Base-by-base conservation (phyloP, 2,113 vertebrate genomes). In the Rhynchopsitta pachyrhyncha region DNA sequence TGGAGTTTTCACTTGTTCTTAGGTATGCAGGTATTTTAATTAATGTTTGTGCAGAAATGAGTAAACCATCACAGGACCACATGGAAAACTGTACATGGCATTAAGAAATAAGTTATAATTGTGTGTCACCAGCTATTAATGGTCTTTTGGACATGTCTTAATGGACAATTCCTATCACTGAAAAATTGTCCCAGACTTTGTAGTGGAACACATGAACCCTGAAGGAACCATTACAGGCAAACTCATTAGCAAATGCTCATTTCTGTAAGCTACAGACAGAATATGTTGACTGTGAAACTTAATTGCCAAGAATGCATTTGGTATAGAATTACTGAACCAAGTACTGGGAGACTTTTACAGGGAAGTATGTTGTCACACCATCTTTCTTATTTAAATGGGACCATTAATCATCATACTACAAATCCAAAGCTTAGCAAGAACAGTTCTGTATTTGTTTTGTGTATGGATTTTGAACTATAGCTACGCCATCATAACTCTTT, bases 311-410 rank as follows among this genome's bases (percentile, higher is more conserved):
- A 95, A 91, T 77, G 28, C 69, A 69, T 82, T 92, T 95, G 52
- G 37, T 73, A 96, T 94, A 84, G 67, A 91, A 90, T 93, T 84
- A 91, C 59, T 93, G 86, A 94, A 91, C 50, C 59, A 91, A 91
- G 71, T 33, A 77, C 62, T 68, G 20, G 33, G 47, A 90, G 73
- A 63, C 31, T 82, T 69, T 77, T 69, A 75, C 55, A 82, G 49
- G n/a, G 46, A 94, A 83, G 18, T 46, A 60, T 0, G 1, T 82
- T 67, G 52, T 82, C 42, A 57, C 35, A 82, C 7, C 39, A 73
- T 87, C 47, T 86, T 91, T 83, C 42, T 95, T 57, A 66, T 77
- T 95, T 94, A 82, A 90, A 78, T 37, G 27, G 28, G 17, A 23
- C 29, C 64, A 83, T 93, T 92, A 79, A 95, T 95, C 59, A 86